A percentile compares a stretch with the other conserved stretches of the same genome.
phyloP scores from a whole-genome alignment of 2,113 vertebrate genomes.

The Odobenus rosmarus region DNA sequence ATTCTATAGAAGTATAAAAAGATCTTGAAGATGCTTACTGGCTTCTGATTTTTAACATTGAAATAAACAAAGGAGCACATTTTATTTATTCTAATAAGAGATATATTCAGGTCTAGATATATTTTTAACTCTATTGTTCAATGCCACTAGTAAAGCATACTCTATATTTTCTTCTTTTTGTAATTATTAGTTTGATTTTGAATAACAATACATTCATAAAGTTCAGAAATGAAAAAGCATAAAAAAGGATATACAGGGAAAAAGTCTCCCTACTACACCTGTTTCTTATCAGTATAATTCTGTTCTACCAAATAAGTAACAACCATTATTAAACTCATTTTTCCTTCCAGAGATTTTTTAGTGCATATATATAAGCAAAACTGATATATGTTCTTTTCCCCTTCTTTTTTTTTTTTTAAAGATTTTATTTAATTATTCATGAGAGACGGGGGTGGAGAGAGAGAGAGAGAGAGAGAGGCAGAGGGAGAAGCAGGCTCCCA shows the following conservation, averaged over 20 bases:
- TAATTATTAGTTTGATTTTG: conserved; percentile 43
- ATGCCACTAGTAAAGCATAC: neutral
- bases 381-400: neutral
- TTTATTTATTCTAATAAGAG: neutral
- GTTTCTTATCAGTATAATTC: neutral
- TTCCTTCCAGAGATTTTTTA: conserved; percentile 33
- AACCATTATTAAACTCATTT: neutral
- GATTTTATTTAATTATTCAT: too few relatives aligned
- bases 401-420: neutral
- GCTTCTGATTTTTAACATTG: conserved; percentile 35
- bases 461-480: too few relatives aligned
- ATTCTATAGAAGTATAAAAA: neutral
- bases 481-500: too few relatives aligned
- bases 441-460: too few relatives aligned
- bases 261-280: neutral
- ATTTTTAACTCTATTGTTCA: conserved; percentile 21
- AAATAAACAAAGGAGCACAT: conserved; percentile 8
- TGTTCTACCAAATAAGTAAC: neutral
- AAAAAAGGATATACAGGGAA: neutral
- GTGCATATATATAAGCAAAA: neutral
- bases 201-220: conserved; percentile 29
- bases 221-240: conserved; percentile 53
- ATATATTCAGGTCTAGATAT: neutral
- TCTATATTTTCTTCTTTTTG: conserved; percentile 8
- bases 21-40: neutral